Evolutionary conservation across 2,113 vertebrate species (phyloP), one percentile per base, ranked within the genome.

Genomic region (Epinephelus moara): DNA sequence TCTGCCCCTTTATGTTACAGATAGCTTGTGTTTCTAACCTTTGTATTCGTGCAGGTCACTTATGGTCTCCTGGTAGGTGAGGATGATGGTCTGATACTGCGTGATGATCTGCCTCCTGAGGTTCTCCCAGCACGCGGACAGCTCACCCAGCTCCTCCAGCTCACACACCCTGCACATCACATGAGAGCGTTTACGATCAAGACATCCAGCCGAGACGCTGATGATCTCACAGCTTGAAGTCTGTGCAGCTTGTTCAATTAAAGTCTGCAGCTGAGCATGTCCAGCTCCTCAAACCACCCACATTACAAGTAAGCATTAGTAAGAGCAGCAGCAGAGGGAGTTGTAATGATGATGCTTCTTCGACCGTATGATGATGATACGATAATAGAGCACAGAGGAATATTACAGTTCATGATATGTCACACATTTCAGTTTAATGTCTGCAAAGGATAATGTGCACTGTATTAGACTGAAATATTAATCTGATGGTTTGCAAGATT

Each of bases 31-130:
- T 27, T 64, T 72, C 93, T 92, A 25, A 99, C 98, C 98, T 96
- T 98, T 99, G 91, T 99, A 99, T 76, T 99, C 97, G 73, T 99
- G 98, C 76, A 99, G 94, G 90, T 99, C 97, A 45, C 96, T 97
- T 70, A 99, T 95, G 87, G 98, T 99, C 93, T 99, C 98, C 94
- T 99, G 98, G 80, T 99, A 99, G 15, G 97, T 99, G 89, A 99
- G 97, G 92, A 99, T 99, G 94, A 99, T 96, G 12, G 97, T 99
- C 95, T 99, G 98, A 92, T 99, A 99, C 87, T 99, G 98, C 70
- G 97, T 97, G 85, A 99, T 98, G 82, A 99, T 99, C 90, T 99
- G 98, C 79, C 98, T 96, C 64, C 98, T 95, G 78, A 99, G 97
- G 92, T 97, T 97, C 94, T 99, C 98, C 98, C 98, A 99, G 67